phyloP scores from a whole-genome alignment of 2,888 invertebrate species.

The Dryobota labecula region DNA sequence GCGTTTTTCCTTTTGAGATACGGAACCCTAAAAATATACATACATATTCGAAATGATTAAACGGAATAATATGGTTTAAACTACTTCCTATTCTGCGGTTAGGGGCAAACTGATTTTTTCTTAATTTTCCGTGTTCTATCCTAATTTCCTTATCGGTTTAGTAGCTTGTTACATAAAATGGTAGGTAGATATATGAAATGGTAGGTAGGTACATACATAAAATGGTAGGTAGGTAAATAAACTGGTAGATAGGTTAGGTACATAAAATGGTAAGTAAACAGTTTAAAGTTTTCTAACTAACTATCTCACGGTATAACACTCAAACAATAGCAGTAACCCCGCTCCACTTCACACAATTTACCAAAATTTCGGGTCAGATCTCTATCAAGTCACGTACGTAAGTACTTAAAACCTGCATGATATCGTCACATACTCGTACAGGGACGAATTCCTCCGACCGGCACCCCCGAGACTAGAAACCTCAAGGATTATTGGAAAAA shows the following conservation, averaged over 20 bases:
- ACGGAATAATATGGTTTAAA: background rate
- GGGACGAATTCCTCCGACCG: slow-evolving; percentile 24
- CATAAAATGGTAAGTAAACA: no score
- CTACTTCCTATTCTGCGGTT: background rate
- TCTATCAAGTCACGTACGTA: slow-evolving; percentile 63
- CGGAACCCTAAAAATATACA: no score
- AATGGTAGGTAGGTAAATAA: no score
- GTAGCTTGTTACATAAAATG: background rate
- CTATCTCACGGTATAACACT: slow-evolving; percentile 19
- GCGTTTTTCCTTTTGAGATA: no score
- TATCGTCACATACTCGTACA: slow-evolving; percentile 24
- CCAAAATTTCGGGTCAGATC: slow-evolving; percentile 58
- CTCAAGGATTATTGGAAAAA: slow-evolving; percentile 21
- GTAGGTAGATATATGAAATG: no score
- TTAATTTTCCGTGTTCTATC: background rate
- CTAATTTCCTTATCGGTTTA: background rate
- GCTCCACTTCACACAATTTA: slow-evolving; percentile 56
- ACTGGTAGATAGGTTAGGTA: no score
- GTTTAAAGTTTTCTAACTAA: background rate
- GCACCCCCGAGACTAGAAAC: slow-evolving; percentile 22
- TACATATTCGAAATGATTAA: background rate
- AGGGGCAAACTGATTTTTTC: background rate
- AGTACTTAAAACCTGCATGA: slow-evolving; percentile 37
- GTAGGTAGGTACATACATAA: no score
- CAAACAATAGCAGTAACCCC: slow-evolving; percentile 54